Evolutionary conservation across 2,797 vertebrate genomes (phyloP), one percentile per base, ranked within the genome.

Genomic region (Macrochelys suwanniensis): DNA sequence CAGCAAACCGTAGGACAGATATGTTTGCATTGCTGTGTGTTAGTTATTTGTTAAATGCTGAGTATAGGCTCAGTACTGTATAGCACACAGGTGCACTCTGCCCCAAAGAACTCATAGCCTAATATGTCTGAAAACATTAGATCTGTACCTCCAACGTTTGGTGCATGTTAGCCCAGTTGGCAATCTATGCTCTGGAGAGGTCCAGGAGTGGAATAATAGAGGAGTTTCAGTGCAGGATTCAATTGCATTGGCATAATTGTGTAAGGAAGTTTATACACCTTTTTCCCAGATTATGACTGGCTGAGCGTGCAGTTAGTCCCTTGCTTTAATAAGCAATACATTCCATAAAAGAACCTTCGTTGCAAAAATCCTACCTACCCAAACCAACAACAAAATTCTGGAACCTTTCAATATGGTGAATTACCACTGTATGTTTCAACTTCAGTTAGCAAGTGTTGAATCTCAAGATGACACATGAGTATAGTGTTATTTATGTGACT

Each of bases 131-230:
- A 49, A 53, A 89, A 9, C 6, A 17, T 57, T n/a, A 47, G 19
- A 26, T 28, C 10, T 91, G 7, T 56, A 11, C 59, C 28, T 42
- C 57, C 87, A 91, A 84, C 1, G 2, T 4, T 65, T 7, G 47
- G 5, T 4, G 50, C 0, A 0, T 4, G 42, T 74, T 80, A 16
- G 5, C 0, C 0, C 78, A 37, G 17, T 83, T 81, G 12, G 13
- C 31, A 1, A 3, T 37, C 11, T 83, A 6, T 45, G 76, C 7
- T 80, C 6, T 16, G 68, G n/a, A 79, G 33, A 19, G 4, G 23
- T n/a, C 42, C 2, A 9, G 4, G 37, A 79, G 3, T 77, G 28
- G 4, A 92, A 87, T 47, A 47, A 71, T 6, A n/a, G 42, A 45
- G 59, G 15, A 90, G 11, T 5, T 19, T 4, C 42, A 17, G 26